Evolutionary conservation across 2,797 vertebrate species (phyloP).

Genomic region (Rousettus madagascariensis): DNA sequence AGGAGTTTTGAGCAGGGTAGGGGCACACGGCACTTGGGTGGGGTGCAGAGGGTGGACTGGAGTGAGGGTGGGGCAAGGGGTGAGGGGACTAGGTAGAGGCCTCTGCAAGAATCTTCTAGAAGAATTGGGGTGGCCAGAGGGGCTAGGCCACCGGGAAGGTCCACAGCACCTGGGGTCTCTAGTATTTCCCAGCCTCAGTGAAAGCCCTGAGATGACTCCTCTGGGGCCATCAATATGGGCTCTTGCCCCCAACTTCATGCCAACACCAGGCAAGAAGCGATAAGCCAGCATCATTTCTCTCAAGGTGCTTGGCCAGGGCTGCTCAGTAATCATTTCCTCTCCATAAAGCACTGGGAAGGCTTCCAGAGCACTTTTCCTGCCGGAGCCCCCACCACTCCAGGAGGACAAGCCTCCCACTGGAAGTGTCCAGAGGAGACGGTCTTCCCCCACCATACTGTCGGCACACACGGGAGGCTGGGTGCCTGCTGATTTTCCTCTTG

Average conservation of each 20-base stretch:
- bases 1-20: background rate
- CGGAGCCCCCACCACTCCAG: background rate
- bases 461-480: background rate
- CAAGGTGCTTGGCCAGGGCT: background rate
- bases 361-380: background rate
- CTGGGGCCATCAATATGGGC: background rate
- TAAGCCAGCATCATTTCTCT: background rate
- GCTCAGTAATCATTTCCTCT: background rate
- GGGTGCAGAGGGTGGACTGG: background rate
- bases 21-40: fast-evolving
- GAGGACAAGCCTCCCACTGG: background rate
- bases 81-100: background rate
- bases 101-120: background rate
- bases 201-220: background rate
- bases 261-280: background rate
- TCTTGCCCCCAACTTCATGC: background rate
- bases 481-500: conserved; percentile 57
- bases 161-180: background rate
- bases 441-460: background rate
- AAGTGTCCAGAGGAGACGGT: background rate
- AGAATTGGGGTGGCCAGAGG: background rate
- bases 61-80: background rate
- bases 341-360: background rate
- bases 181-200: background rate
- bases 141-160: background rate